phyloP scores from a whole-genome alignment of 2,888 invertebrate species.

The Neria commutata region DNA sequence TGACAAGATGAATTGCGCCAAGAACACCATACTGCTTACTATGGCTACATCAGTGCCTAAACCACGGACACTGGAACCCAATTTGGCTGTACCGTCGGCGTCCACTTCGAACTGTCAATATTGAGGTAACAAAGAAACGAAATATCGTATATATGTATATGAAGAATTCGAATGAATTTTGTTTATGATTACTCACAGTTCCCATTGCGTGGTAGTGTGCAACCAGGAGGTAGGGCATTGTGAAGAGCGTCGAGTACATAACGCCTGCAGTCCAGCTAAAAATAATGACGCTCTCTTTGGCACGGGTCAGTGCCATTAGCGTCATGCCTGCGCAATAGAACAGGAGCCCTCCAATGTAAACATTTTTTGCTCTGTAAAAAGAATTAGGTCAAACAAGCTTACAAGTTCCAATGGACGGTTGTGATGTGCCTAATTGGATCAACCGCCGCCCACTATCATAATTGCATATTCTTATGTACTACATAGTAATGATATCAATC shows the following conservation, averaged over 20 bases:
- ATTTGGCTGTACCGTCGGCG: slow-evolving; percentile 64
- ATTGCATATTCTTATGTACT: too few relatives aligned
- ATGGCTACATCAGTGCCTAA: slow-evolving; percentile 94
- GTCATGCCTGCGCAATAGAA: slow-evolving; percentile 90
- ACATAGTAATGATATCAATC: background rate
- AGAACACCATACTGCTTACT: slow-evolving; percentile 93
- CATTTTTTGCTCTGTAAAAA: slow-evolving; percentile 75
- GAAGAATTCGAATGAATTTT: background rate
- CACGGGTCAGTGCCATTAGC: slow-evolving; percentile 79
- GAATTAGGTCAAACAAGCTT: too few relatives aligned
- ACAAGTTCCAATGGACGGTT: too few relatives aligned
- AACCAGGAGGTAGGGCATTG: slow-evolving; percentile 93
- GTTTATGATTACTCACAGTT: slow-evolving; percentile 68
- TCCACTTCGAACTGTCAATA: slow-evolving; percentile 73
- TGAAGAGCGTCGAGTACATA: slow-evolving; percentile 97
- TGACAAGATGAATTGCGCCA: slow-evolving; percentile 91
- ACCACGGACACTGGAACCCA: slow-evolving; percentile 76
- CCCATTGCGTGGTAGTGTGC: slow-evolving; percentile 94
- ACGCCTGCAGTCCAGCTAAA: slow-evolving; percentile 95
- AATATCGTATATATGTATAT: background rate
- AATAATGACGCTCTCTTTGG: slow-evolving; percentile 79
- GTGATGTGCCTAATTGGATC: too few relatives aligned
- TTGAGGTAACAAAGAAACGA: too few relatives aligned
- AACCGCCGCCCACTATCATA: too few relatives aligned
- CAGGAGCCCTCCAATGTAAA: slow-evolving; percentile 87